Evolutionary conservation across 1,140 invertebrate genomes (phyloP).

Genomic region (Druon quercuslanigerum): DNA sequence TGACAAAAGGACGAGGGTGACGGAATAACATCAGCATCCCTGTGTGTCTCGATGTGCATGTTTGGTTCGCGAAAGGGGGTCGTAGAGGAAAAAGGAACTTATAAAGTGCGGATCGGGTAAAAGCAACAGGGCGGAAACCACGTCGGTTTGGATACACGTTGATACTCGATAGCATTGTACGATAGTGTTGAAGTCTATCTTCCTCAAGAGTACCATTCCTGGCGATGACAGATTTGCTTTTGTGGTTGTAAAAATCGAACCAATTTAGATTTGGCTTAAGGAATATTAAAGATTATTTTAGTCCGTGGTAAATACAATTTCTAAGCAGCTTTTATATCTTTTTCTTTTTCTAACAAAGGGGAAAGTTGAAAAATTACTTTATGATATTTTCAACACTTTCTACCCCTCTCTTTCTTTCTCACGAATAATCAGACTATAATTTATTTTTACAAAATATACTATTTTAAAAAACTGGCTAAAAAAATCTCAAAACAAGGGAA

Average conservation of each 20-base stretch:
- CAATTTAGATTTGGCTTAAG: no score
- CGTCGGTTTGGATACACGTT: conserved; percentile 21
- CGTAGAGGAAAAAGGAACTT: conserved; percentile 13
- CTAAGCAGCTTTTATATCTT: no score
- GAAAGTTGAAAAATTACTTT: no score
- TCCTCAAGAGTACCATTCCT: conserved; percentile 4
- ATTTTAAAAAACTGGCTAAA: no score
- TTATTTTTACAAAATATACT: no score
- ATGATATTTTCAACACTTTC: no score
- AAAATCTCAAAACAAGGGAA: no score
- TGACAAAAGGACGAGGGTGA: background rate
- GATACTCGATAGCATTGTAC: background rate
- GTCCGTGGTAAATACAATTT: no score
- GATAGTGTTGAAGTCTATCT: background rate
- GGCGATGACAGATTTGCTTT: conserved; percentile 10
- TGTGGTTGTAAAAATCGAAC: background rate
- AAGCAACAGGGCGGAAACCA: conserved; percentile 25
- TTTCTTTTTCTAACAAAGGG: no score
- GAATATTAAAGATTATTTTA: no score
- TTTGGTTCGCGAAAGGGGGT: background rate
- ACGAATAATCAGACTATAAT: no score
- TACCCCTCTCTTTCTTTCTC: no score
- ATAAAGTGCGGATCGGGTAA: conserved; percentile 5
- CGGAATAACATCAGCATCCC: background rate
- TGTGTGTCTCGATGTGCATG: background rate